phyloP scores from a whole-genome alignment of 2,888 invertebrate species.

The Metallyticus violacea region DNA sequence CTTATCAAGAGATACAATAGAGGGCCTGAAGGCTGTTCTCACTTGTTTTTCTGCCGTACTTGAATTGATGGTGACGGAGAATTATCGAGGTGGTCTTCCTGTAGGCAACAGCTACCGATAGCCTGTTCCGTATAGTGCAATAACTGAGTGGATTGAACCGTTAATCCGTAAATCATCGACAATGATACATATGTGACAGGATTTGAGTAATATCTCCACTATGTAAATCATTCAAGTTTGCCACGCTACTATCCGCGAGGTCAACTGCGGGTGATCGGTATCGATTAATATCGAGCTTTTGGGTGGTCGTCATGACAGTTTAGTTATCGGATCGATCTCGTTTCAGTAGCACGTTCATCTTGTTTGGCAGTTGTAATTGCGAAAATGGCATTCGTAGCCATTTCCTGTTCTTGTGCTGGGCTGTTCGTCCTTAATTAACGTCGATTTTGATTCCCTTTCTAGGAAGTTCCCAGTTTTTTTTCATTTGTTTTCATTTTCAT shows the following conservation, averaged over 20 bases:
- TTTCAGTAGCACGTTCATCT: not conserved
- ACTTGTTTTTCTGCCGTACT: not conserved
- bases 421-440: not conserved
- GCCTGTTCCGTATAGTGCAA: not conserved
- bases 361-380: not conserved
- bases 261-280: not conserved
- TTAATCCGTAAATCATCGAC: not conserved
- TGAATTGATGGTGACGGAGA: not conserved
- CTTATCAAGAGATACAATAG: not conserved
- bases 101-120: not conserved
- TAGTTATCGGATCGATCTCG: not conserved
- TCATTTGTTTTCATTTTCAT: not conserved
- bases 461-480: not conserved
- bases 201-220: not conserved
- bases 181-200: not conserved
- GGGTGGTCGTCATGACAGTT: not conserved
- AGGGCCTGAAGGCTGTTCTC: too few species aligned
- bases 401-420: not conserved
- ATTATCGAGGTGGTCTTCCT: not conserved
- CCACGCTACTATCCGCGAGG: too few species aligned
- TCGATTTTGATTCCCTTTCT: not conserved
- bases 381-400: not conserved
- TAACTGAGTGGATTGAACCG: not conserved
- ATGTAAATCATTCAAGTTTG: not conserved
- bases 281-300: not conserved